Evolutionary conservation across 92 coral and sea anemone species (phyloP).

Genomic region (Palythoa grandis): DNA sequence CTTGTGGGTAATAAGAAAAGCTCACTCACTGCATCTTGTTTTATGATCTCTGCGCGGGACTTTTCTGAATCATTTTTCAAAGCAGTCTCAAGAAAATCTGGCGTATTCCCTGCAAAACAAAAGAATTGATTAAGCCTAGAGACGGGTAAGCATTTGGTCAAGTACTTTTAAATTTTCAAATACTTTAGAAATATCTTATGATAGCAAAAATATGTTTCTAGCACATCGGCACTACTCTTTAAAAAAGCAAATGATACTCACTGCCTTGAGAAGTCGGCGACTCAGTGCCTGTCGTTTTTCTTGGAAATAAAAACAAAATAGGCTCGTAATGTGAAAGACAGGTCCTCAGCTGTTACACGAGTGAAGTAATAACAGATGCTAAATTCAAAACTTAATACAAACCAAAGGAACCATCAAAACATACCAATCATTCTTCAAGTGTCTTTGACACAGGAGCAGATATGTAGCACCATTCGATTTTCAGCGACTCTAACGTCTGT

Average conservation of each 20-base stretch:
- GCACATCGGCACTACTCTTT: too few species aligned
- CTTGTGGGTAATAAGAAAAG: background rate
- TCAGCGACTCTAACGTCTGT: too few species aligned
- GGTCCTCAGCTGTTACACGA: background rate
- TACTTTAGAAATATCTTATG: too few species aligned
- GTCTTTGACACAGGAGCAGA: too few species aligned
- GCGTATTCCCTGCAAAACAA: background rate
- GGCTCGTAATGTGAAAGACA: too few species aligned
- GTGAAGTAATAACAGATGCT: too few species aligned
- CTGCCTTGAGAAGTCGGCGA: slow-evolving; percentile 24
- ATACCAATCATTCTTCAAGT: too few species aligned
- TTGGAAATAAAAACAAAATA: background rate
- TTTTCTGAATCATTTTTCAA: slow-evolving; percentile 59
- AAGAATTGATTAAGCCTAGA: background rate
- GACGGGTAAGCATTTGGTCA: background rate
- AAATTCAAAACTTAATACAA: too few species aligned
- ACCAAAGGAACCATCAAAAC: too few species aligned
- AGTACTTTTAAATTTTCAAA: too few species aligned
- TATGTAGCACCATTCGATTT: too few species aligned
- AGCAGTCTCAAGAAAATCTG: slow-evolving; percentile 23
- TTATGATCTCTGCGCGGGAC: slow-evolving; percentile 66
- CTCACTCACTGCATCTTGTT: slow-evolving; percentile 61
- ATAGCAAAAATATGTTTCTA: too few species aligned
- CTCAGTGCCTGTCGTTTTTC: slow-evolving; percentile 17
- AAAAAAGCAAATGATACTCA: background rate